Evolutionary conservation across 2,888 invertebrate genomes (phyloP).

Genomic region (Notodonta dromedarius): DNA sequence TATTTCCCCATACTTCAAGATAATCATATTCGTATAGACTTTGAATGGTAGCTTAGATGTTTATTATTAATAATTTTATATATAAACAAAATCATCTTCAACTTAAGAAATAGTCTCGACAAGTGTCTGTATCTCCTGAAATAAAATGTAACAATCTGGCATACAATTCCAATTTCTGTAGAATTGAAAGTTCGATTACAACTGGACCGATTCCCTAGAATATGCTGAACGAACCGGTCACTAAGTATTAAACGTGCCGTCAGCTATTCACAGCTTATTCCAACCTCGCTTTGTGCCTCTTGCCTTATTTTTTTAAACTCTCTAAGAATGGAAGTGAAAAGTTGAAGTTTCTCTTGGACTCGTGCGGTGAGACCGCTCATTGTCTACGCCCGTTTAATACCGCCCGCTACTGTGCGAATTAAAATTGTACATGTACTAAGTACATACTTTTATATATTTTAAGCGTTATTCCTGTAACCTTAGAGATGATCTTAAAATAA

Average conservation of each 20-base stretch:
- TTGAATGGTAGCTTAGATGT: no score
- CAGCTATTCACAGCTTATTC: constrained; percentile 48
- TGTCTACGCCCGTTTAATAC: constrained; percentile 13
- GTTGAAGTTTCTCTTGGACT: constrained; percentile 31
- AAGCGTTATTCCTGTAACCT: not conserved
- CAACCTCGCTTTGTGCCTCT: constrained; percentile 30
- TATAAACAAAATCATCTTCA: no score
- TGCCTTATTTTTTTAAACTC: constrained; percentile 32
- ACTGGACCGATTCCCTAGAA: constrained; percentile 35
- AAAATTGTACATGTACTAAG: constrained; percentile 27
- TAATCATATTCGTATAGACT: no score
- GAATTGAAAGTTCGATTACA: not conserved
- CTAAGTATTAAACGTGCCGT: constrained; percentile 38
- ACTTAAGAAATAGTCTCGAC: no score
- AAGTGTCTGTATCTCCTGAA: not conserved
- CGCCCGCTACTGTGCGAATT: constrained; percentile 33
- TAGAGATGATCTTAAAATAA: not conserved
- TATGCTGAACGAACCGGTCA: constrained; percentile 26
- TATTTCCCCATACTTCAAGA: no score
- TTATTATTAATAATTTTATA: no score
- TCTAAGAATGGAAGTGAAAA: constrained; percentile 40
- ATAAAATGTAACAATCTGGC: not conserved
- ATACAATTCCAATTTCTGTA: not conserved
- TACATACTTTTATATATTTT: not conserved
- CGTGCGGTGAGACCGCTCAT: constrained; percentile 26